These are phyloP conservation scores for Phalera bucephala DNA, from an alignment of 2,888 invertebrate genomes.

Conservation along the genomic window DNA sequence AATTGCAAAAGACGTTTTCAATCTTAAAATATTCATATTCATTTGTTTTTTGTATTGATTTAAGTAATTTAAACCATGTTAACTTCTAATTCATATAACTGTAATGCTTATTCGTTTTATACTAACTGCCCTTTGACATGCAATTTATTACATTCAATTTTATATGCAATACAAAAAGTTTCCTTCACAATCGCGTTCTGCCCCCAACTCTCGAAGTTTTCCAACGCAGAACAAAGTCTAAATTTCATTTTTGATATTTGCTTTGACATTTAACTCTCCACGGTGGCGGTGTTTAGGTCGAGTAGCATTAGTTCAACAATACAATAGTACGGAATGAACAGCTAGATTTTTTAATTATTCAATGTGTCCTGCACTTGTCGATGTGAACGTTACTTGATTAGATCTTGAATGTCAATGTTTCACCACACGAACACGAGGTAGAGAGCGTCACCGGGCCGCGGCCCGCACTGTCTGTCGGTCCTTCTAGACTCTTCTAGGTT, in stretches of 20 bases:
- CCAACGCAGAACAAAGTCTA: conserved; percentile 80
- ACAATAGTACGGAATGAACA: conserved; percentile 75
- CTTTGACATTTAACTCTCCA: conserved; percentile 68
- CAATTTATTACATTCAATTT: too few species aligned
- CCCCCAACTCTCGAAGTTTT: conserved; percentile 61
- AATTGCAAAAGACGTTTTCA: too few species aligned
- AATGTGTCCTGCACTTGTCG: conserved; percentile 69
- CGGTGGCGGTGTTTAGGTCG: conserved; percentile 81
- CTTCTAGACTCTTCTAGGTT: conserved; percentile 72
- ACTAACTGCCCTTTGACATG: too few species aligned
- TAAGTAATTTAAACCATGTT: too few species aligned
- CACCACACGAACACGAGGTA: conserved; percentile 70
- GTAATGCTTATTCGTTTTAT: too few species aligned
- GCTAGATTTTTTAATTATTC: conserved; percentile 70
- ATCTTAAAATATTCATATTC: too few species aligned
- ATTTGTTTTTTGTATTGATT: too few species aligned
- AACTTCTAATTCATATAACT: too few species aligned
- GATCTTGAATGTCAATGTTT: conserved; percentile 78
- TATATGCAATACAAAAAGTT: conserved; percentile 46
- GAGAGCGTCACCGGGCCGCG: conserved; percentile 51
- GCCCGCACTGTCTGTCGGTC: conserved; percentile 63
- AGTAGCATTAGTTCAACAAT: conserved; percentile 67
- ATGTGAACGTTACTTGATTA: conserved; percentile 79
- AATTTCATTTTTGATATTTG: conserved; percentile 84
- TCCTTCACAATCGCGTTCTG: conserved; percentile 68